Evolutionary conservation across 2,113 vertebrate genomes (phyloP), one percentile per base, ranked within the genome.

Genomic region (Pungitius pungitius): DNA sequence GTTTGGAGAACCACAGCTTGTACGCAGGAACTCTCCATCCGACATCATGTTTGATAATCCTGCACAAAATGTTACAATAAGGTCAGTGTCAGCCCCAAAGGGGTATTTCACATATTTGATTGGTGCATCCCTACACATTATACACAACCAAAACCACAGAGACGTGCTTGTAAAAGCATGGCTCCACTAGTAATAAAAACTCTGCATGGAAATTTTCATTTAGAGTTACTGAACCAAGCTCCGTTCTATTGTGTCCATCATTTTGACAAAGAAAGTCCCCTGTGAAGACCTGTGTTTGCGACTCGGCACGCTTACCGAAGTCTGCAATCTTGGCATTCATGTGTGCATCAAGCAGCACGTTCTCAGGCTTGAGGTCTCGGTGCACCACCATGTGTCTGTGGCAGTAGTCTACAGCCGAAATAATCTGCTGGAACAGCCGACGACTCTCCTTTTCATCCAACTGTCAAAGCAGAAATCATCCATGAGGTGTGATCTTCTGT

Each of bases 31-130:
- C 91, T 99, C 97, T 87, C 97, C 97, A 78, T 99, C 97, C 69
- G 97, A 98, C 98, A 99, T 99, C 97, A 99, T 99, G 92, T 99
- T 99, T 88, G 97, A 99, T 78, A 99, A 94, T 90, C 98, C 98
- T 99, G 90, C 20, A 87, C 7, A 69, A 33, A 22, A 11, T 37
- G 33, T 4, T 8, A 49, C 20, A 49, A 0, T 17, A 66, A 11
- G 2, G 45, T 37, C 18, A 49, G 43, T 9, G 22, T 22, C 5
- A 20, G 64, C n/a, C 18, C 49, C 1, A n/a, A 5, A 55, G 12
- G 20, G 6, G 1, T 1, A 33, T 14, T 11, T 3, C 0, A 12
- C 11, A 49, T 6, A 66, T 52, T 24, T 4, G 8, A 52, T 39
- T 66, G 47, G 20, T 52, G 30, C 20, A 52, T 52, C 12, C 6